These are phyloP conservation scores for Tryphoninae sp. DNA, from an alignment of 2,888 invertebrate species.

Conservation along the genomic window DNA sequence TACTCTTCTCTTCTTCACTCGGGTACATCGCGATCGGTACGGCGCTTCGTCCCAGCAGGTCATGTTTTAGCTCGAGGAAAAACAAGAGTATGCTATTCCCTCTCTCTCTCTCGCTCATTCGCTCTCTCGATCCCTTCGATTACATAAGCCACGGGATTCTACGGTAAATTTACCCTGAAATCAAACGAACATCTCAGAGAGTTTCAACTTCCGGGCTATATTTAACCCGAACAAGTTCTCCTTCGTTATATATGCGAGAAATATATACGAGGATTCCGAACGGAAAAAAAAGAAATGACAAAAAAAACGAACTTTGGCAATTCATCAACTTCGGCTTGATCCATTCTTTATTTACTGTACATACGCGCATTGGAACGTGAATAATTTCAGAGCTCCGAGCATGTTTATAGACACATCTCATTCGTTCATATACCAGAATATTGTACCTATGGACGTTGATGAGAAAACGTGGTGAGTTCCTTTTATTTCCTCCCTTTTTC, in stretches of 20 bases:
- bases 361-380: conserved; percentile 21
- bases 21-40: conserved; percentile 41
- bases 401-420: background rate
- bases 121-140: conserved; percentile 7
- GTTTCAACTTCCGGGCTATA: background rate
- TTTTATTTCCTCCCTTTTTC: too few relatives aligned
- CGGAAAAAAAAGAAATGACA: background rate
- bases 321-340: conserved; percentile 42
- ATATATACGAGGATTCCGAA: background rate
- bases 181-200: conserved; percentile 45
- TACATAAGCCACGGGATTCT: conserved; percentile 48
- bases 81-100: background rate
- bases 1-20: conserved; percentile 44
- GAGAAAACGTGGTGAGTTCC: background rate
- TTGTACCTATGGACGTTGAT: background rate
- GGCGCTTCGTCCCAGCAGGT: conserved; percentile 43
- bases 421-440: background rate
- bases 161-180: conserved; percentile 56
- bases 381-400: conserved; percentile 16
- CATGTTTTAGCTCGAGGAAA: conserved; percentile 29
- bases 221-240: background rate
- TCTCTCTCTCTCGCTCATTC: conserved; percentile 7
- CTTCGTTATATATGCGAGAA: background rate
- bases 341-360: background rate
- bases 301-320: conserved; percentile 6